Conservation (phyloP, 2,113 vertebrate species). For the Ameiurus melas region DNA sequence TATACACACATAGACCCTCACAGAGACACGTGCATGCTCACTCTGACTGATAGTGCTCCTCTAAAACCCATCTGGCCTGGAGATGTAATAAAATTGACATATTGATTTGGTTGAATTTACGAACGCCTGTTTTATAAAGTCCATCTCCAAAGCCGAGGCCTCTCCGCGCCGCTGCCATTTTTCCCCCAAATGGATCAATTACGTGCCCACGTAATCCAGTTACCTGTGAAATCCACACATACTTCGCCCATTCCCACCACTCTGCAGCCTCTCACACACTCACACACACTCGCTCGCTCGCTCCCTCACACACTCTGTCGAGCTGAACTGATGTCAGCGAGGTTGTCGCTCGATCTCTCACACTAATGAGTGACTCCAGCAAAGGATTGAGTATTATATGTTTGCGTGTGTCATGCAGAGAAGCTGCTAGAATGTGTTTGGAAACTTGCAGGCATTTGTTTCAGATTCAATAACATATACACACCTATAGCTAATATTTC, state of each 20-base stretch:
- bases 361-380: conserved; percentile 3
- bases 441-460: neutral
- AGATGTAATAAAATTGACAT: conserved; percentile 99
- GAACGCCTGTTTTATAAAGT: conserved; percentile 99
- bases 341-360: conserved; percentile 1
- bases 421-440: neutral
- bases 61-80: conserved; percentile 96
- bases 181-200: conserved; percentile 99
- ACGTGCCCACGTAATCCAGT: conserved; percentile 99
- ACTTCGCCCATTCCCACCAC: conserved; percentile 94
- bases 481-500: neutral
- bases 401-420: conserved; percentile 6
- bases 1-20: conserved; percentile 47
- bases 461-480: neutral
- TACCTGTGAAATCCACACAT: conserved; percentile 99
- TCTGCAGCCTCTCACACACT: conserved; percentile 88
- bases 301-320: conserved; percentile 77
- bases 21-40: conserved; percentile 49
- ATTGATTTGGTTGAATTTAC: conserved; percentile 99
- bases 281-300: conserved; percentile 81
- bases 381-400: neutral
- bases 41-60: conserved; percentile 82
- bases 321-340: conserved; percentile 11
- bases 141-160: conserved; percentile 93
- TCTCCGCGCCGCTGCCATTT: conserved; percentile 97